Percentiles rank a stretch among this genome's conserved stretches.
Evolutionary conservation across 2,113 vertebrate genomes (phyloP).

Genomic region (Dasyprocta punctata): DNA sequence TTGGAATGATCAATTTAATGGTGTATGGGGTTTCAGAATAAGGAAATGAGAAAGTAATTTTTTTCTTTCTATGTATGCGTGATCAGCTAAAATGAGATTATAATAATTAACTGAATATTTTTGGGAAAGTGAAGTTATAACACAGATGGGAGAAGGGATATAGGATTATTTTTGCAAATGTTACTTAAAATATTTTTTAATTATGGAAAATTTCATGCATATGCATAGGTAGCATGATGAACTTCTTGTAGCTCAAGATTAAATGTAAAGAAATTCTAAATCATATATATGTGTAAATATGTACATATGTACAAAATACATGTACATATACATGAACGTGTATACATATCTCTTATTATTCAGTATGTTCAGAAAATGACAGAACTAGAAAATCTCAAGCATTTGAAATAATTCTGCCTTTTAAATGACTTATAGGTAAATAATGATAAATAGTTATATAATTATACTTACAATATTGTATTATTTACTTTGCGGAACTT

Average conservation of each 20-base stretch:
- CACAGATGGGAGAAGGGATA: neutral
- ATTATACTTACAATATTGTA: neutral
- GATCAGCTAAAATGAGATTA: neutral
- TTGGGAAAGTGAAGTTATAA: neutral
- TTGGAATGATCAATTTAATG: neutral
- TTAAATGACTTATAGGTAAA: slow-evolving; percentile 14
- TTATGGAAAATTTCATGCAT: neutral
- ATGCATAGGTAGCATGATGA: neutral
- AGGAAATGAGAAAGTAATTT: neutral
- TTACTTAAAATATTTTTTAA: neutral
- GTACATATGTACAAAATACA: too few relatives aligned
- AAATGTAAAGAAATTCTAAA: neutral
- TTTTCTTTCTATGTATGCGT: neutral
- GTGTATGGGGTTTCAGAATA: neutral
- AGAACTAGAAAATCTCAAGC: neutral
- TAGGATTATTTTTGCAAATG: neutral
- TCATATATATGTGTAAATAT: neutral
- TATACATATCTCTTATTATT: neutral
- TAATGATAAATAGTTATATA: neutral
- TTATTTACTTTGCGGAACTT: neutral
- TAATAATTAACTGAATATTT: neutral
- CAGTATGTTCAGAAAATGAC: neutral
- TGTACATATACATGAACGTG: neutral
- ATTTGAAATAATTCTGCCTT: neutral
- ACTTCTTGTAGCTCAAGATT: neutral